A percentile compares a stretch with the other conserved stretches of the same genome.
These are phyloP conservation scores for Druceiella hillmani DNA, from an alignment of 2,888 invertebrate genomes.

Conservation along the genomic window DNA sequence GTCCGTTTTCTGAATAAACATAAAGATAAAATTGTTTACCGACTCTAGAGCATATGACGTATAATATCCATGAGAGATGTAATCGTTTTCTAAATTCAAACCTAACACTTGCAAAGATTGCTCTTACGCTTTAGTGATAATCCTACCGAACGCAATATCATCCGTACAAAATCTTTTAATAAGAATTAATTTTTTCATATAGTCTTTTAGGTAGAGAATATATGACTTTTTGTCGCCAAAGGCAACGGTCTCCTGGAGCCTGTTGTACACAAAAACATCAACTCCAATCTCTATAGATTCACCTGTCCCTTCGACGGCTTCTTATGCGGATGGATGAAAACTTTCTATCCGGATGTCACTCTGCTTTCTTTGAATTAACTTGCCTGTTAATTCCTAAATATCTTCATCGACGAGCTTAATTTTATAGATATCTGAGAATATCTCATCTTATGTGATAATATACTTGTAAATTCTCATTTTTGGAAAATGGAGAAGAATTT, in stretches of 20 bases:
- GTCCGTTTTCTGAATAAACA: too few relatives aligned
- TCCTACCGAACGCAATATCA: too few relatives aligned
- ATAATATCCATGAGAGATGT: too few relatives aligned
- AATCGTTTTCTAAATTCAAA: too few relatives aligned
- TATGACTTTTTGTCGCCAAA: constrained; percentile 89
- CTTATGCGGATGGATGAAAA: constrained; percentile 93
- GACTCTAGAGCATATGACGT: too few relatives aligned
- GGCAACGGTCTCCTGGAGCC: constrained; percentile 78
- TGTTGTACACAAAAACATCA: constrained; percentile 90
- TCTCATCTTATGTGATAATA: constrained; percentile 94
- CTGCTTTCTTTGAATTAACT: constrained; percentile 64
- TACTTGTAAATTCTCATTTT: constrained; percentile 96
- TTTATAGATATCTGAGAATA: constrained; percentile 96
- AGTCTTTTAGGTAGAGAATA: constrained; percentile 89
- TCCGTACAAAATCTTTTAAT: too few relatives aligned
- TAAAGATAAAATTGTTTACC: too few relatives aligned
- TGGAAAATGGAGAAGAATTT: constrained; percentile 50
- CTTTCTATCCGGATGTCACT: constrained; percentile 82
- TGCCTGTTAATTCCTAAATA: constrained; percentile 91
- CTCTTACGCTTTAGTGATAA: too few relatives aligned
- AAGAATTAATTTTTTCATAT: constrained; percentile 94
- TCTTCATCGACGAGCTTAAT: constrained; percentile 90
- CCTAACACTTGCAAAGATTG: too few relatives aligned
- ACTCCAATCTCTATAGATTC: constrained; percentile 72
- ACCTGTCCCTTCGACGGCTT: constrained; percentile 79